Base-by-base conservation (phyloP, 1,140 invertebrate genomes). In the Venturia canescens region DNA sequence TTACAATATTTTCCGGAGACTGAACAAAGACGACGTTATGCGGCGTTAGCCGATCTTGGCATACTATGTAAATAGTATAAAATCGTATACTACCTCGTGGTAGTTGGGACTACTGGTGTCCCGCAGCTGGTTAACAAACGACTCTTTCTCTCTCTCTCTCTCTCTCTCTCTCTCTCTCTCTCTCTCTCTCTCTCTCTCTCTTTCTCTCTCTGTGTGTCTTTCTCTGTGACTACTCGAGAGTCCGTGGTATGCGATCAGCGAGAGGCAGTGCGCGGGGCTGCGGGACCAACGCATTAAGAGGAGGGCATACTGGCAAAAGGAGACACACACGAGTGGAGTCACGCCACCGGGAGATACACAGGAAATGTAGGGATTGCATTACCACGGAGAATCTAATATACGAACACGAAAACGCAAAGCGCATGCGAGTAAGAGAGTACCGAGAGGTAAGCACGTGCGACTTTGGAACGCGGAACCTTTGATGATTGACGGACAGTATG, bases 51-150 rank as follows among this genome's bases (percentile, higher is more conserved):
- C 69, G 69, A 71, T 71, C 34, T 53, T 74, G 48, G 71, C 48
- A 74, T 74, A 74, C 71, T 74, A 74, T 74, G 71, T 74, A 74
- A 74, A 74, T 74, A 74, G 71, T 74, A 74, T 53, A 74, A 48
- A 74, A 71, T 71, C 53, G 34, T 71, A 71, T 48, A 71, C 71
- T 74, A 74, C 71, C 38, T 69, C 31, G 29, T 69, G 66, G 13
- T 69, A 69, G 29, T 69, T 7, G 29, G 29, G 27, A 69, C 66
- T 69, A 69, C 66, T 31, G 66, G 71, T 74, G 71, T 74, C 38
- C 44, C 38, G 71, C 71, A 74, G 71, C 44, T 74, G 71, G 71
- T 74, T 74, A 74, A 74, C 71, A 74, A 74, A 74, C 71, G 38
- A 74, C 71, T 74, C 44, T 44, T 48, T 74, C 71, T 44, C 71